These are phyloP conservation scores for Catocala nupta DNA, from an alignment of 2,888 invertebrate species.

Conservation along the genomic window DNA sequence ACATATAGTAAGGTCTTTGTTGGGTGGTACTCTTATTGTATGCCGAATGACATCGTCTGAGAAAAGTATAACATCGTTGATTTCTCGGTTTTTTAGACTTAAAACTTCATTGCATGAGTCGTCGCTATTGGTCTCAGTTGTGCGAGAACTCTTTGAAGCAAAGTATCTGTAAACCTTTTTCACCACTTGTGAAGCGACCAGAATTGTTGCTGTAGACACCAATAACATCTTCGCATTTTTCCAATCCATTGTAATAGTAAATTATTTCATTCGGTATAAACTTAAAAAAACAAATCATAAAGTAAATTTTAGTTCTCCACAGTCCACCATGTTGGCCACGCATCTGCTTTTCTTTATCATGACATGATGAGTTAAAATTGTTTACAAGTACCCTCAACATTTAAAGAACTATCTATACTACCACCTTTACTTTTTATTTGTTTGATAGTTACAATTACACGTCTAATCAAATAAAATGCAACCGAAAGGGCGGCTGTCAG, in stretches of 20 bases:
- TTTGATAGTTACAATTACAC: too few relatives aligned
- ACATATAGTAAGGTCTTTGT: constrained; percentile 74
- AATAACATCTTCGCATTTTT: constrained; percentile 77
- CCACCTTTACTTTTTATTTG: too few relatives aligned
- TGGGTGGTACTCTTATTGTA: constrained; percentile 73
- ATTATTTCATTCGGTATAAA: constrained; percentile 47
- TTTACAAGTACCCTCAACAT: constrained; percentile 60
- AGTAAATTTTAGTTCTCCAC: constrained; percentile 49
- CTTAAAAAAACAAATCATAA: constrained; percentile 52
- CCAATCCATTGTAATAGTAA: constrained; percentile 75
- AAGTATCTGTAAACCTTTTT: constrained; percentile 77
- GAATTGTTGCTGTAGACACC: constrained; percentile 77
- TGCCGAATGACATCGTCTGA: constrained; percentile 78
- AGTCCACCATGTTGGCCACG: constrained; percentile 80
- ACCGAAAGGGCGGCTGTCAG: too few relatives aligned
- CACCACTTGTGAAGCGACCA: constrained; percentile 77
- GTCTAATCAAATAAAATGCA: too few relatives aligned
- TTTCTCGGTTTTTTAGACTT: constrained; percentile 74
- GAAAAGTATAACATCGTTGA: constrained; percentile 83
- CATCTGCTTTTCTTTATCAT: constrained; percentile 51
- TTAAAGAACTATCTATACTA: too few relatives aligned
- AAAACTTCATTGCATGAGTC: constrained; percentile 70
- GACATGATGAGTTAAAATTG: constrained; percentile 23
- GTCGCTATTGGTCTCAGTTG: constrained; percentile 57
- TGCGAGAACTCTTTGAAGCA: constrained; percentile 51